phyloP scores from a whole-genome alignment of 2,797 vertebrate species.

The Dallia pectoralis region DNA sequence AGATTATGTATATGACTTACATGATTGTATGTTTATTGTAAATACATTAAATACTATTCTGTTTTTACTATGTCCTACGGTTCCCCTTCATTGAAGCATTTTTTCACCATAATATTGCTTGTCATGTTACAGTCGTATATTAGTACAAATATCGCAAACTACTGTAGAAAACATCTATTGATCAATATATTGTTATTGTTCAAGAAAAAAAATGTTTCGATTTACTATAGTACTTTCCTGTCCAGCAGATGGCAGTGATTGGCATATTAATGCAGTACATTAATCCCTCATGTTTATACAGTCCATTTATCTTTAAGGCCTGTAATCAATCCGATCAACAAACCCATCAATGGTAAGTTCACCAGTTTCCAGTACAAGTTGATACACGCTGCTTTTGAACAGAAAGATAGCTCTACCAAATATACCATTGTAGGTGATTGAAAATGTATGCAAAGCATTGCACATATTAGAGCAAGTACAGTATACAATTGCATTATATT shows the following conservation, averaged over 20 bases:
- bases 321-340: background rate
- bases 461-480: no score
- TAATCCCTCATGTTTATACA: background rate
- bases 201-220: background rate
- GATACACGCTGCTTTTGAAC: no score
- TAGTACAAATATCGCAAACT: background rate
- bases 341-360: no score
- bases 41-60: slow-evolving; percentile 78
- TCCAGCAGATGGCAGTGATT: slow-evolving; percentile 10
- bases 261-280: background rate
- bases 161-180: background rate
- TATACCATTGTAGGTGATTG: no score
- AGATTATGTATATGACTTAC: slow-evolving; percentile 68
- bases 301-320: background rate
- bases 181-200: background rate
- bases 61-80: slow-evolving; percentile 53
- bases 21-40: slow-evolving; percentile 77
- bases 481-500: no score
- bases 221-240: background rate
- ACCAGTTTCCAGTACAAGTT: no score
- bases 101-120: background rate
- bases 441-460: no score
- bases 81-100: background rate
- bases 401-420: no score
- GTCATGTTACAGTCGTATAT: background rate